Conservation (phyloP, 2,888 invertebrate species). For the Arctia plantaginis region DNA sequence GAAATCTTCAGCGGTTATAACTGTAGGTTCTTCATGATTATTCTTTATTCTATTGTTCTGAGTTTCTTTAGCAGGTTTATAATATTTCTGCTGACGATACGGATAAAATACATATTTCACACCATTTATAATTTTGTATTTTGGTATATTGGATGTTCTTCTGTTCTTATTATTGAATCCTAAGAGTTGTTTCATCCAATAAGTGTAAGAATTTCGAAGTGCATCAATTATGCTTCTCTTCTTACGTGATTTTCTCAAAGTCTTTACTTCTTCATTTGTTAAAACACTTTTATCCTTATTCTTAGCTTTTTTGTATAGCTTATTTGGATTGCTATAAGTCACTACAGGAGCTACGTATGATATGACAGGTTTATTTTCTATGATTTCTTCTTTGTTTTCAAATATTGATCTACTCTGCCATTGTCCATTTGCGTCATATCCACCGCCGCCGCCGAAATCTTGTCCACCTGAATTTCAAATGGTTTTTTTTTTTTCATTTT, state of each 20-base stretch:
- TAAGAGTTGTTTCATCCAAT: constrained; percentile 71
- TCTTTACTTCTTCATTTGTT: constrained; percentile 9
- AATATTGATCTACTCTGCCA: constrained; percentile 80
- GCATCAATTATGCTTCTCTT: constrained; percentile 72
- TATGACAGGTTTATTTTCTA: constrained; percentile 56
- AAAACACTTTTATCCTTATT: constrained; percentile 14
- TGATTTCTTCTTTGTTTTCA: constrained; percentile 49
- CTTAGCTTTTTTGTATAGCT: constrained; percentile 40
- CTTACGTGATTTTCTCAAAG: constrained; percentile 59
- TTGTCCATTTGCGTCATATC: constrained; percentile 81
- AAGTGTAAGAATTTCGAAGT: constrained; percentile 72
- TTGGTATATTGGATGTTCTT: constrained; percentile 62
- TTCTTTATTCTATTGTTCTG: constrained; percentile 51
- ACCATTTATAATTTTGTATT: constrained; percentile 74
- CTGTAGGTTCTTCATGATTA: constrained; percentile 54
- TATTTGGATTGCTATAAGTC: constrained; percentile 51
- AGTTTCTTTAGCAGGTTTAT: constrained; percentile 65
- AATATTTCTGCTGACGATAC: constrained; percentile 56
- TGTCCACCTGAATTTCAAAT: constrained; percentile 71
- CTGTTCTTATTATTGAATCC: constrained; percentile 61
- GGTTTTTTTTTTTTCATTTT: constrained; percentile 55
- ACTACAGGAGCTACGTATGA: constrained; percentile 63
- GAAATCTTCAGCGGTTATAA: constrained; percentile 72
- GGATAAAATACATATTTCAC: constrained; percentile 76
- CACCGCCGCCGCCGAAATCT: constrained; percentile 73